Evolutionary conservation across 1,140 invertebrate genomes (phyloP).

Genomic region (Ceratoteleas bidentatus): DNA sequence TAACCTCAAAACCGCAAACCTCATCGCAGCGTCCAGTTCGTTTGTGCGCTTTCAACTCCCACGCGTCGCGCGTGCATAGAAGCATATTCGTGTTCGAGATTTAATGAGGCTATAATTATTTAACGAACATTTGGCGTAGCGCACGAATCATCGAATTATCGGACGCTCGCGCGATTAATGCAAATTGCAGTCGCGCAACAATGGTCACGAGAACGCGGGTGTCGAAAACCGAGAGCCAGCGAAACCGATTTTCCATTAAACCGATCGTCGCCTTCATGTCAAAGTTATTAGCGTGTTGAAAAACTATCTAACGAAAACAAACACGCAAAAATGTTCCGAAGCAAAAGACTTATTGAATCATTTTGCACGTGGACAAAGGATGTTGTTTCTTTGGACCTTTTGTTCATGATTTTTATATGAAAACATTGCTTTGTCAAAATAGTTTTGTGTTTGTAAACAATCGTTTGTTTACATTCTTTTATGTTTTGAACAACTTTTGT

Average conservation of each 20-base stretch:
- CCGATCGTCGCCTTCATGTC: constrained; percentile 5
- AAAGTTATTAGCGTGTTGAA: constrained; percentile 2
- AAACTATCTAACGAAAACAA: background rate
- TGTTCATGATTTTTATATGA: too few species aligned
- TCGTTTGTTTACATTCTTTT: too few species aligned
- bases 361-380: too few species aligned
- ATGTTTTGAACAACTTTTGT: too few species aligned
- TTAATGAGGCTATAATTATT: constrained; percentile 64
- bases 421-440: too few species aligned
- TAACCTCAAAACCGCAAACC: constrained; percentile 56
- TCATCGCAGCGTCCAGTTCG: constrained; percentile 47
- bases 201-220: constrained; percentile 24
- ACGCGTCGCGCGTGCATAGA: constrained; percentile 44
- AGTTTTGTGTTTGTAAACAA: too few species aligned
- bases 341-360: too few species aligned
- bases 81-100: constrained; percentile 63
- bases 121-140: constrained; percentile 52
- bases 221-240: background rate
- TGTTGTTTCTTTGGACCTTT: too few species aligned
- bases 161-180: constrained; percentile 43
- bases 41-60: constrained; percentile 50
- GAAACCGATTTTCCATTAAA: constrained; percentile 33
- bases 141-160: constrained; percentile 59
- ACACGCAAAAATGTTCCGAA: too few species aligned
- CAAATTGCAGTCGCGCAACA: constrained; percentile 53